Conservation (phyloP, 2,797 vertebrate species). For the Siniperca scherzeri region DNA sequence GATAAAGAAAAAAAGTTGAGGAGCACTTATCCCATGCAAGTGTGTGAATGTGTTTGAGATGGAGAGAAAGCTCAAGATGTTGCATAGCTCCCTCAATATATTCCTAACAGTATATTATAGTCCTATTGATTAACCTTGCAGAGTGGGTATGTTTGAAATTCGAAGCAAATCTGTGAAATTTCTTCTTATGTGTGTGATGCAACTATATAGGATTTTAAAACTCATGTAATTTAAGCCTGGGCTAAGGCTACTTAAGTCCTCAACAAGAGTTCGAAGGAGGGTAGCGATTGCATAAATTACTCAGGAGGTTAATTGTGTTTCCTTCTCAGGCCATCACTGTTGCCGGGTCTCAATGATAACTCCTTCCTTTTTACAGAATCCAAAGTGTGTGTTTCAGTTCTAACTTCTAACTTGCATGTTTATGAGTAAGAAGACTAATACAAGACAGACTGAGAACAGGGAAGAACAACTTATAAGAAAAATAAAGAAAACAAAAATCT, state of each 20-base stretch:
- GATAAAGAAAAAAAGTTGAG: not conserved
- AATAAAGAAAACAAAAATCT: not conserved
- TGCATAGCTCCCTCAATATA: conserved; percentile 2
- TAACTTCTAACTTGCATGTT: not conserved
- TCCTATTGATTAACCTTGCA: not conserved
- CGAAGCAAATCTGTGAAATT: not conserved
- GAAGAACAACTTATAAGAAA: not conserved
- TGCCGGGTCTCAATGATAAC: too few species aligned
- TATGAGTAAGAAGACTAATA: not conserved
- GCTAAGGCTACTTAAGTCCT: not conserved
- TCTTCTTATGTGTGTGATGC: not conserved
- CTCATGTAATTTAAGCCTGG: not conserved
- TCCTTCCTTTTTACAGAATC: not conserved
- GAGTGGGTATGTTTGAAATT: not conserved
- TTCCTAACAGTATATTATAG: not conserved
- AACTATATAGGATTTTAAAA: conserved; percentile 15
- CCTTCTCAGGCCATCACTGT: not conserved
- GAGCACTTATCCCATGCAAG: not conserved
- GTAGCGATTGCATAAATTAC: not conserved
- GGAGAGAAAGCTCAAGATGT: conserved; percentile 1
- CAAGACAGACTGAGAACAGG: not conserved
- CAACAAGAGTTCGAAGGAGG: not conserved
- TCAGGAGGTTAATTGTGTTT: conserved; percentile 18
- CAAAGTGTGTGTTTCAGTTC: not conserved
- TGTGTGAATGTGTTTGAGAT: not conserved